Evolutionary conservation across 2,888 invertebrate genomes (phyloP).

Genomic region (Oscheius myriophilus): DNA sequence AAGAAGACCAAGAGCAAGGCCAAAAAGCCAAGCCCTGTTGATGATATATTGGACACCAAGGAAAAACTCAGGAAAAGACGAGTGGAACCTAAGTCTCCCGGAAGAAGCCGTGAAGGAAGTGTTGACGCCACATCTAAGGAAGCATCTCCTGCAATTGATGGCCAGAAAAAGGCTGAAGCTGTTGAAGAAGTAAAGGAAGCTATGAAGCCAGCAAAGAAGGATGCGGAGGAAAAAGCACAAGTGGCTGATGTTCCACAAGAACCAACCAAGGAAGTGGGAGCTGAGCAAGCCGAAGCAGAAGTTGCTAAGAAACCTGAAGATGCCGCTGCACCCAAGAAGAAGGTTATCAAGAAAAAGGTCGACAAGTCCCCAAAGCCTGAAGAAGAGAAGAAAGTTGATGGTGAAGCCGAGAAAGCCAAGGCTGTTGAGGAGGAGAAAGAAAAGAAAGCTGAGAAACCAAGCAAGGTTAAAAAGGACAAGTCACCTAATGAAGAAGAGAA

Average conservation of each 20-base stretch:
- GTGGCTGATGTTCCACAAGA: constrained; percentile 13
- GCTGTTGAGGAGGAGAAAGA: constrained; percentile 4
- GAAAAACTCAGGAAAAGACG: constrained; percentile 17
- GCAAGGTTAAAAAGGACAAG: constrained; percentile 15
- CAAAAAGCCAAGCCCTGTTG: constrained; percentile 26
- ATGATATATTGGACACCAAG: constrained; percentile 27
- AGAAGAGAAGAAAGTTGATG: constrained; percentile 38
- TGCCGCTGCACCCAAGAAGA: constrained; percentile 29
- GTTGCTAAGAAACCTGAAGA: constrained; percentile 22
- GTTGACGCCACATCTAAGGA: constrained; percentile 9
- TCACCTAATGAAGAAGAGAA: constrained; percentile 21
- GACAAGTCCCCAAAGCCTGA: constrained; percentile 26
- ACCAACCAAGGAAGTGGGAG: constrained; percentile 2
- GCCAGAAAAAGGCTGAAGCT: constrained; percentile 5
- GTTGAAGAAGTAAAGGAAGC: constrained; percentile 24
- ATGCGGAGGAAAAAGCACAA: constrained; percentile 31
- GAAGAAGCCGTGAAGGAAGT: constrained; percentile 27
- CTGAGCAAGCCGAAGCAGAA: constrained; percentile 29
- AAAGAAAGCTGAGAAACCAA: not conserved
- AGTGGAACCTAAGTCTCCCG: constrained; percentile 8
- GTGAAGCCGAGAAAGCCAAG: constrained; percentile 17
- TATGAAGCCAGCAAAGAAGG: constrained; percentile 5
- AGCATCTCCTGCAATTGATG: constrained; percentile 4
- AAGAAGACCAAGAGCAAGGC: constrained; percentile 13
- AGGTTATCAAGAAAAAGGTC: constrained; percentile 35